Evolutionary conservation across 2,888 invertebrate genomes (phyloP).

Genomic region (Leucoptera coffeella): DNA sequence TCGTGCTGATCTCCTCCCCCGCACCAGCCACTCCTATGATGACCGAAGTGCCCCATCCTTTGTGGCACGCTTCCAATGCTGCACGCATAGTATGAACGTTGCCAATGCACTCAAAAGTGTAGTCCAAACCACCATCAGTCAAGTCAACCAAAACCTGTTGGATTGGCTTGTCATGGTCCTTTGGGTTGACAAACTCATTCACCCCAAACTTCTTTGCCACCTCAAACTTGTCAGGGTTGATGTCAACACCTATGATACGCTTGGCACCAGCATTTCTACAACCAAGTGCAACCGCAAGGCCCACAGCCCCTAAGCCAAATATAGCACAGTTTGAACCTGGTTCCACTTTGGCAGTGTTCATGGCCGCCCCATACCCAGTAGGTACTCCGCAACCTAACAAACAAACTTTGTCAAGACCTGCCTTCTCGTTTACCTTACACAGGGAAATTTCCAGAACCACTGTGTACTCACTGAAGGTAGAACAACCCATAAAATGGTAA

Average conservation of each 20-base stretch:
- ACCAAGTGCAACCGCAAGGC: slow-evolving; percentile 83
- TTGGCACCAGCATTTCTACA: slow-evolving; percentile 81
- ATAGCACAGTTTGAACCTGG: slow-evolving; percentile 80
- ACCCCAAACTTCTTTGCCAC: slow-evolving; percentile 83
- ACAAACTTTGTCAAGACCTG: slow-evolving; percentile 82
- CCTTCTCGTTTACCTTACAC: slow-evolving; percentile 82
- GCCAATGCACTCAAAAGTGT: slow-evolving; percentile 97
- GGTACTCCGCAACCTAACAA: slow-evolving; percentile 89
- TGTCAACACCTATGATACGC: slow-evolving; percentile 82
- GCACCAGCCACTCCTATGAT: slow-evolving; percentile 96
- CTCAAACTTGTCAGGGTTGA: slow-evolving; percentile 79
- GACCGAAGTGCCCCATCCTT: slow-evolving; percentile 95
- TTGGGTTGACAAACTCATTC: slow-evolving; percentile 92
- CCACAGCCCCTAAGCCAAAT: slow-evolving; percentile 92
- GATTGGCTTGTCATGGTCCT: slow-evolving; percentile 71
- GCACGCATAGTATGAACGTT: slow-evolving; percentile 79
- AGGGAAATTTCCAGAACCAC: slow-evolving; percentile 92
- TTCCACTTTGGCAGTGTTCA: slow-evolving; percentile 91
- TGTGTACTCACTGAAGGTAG: slow-evolving; percentile 90
- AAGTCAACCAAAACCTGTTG: slow-evolving; percentile 83
- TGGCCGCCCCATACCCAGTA: slow-evolving; percentile 91
- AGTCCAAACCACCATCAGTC: slow-evolving; percentile 95
- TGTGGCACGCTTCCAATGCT: slow-evolving; percentile 83
- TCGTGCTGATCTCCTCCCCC: slow-evolving; percentile 93
- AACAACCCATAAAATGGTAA: slow-evolving; percentile 95